These are phyloP conservation scores for Sinocyclocheilus maitianheensis DNA, from an alignment of 2,113 vertebrate genomes.

Conservation along the genomic window DNA sequence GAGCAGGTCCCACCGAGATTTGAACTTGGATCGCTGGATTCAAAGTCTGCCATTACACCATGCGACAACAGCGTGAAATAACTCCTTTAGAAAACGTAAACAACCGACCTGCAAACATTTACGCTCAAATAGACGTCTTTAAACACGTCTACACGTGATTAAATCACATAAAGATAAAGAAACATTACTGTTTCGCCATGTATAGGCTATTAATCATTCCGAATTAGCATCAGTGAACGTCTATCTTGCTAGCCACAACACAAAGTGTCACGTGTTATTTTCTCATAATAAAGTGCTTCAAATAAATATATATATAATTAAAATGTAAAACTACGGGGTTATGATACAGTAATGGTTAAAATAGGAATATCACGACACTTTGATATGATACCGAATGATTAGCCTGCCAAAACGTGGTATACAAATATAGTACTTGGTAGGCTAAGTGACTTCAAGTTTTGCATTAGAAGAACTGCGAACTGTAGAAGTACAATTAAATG, in stretches of 20 bases:
- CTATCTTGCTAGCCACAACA: background rate
- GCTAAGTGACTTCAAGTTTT: no score
- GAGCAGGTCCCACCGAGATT: slow-evolving; percentile 83
- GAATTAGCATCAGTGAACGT: background rate
- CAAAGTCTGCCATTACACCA: slow-evolving; percentile 87
- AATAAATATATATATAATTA: background rate
- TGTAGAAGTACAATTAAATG: no score
- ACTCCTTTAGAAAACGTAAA: background rate
- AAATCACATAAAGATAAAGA: background rate
- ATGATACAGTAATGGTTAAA: no score
- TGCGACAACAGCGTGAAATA: slow-evolving; percentile 50
- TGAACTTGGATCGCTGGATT: slow-evolving; percentile 88
- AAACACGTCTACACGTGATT: background rate
- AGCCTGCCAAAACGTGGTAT: no score
- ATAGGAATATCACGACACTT: no score
- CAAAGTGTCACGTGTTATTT: background rate
- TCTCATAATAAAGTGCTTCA: background rate
- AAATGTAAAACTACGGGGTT: background rate
- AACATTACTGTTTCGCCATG: background rate
- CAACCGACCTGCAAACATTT: background rate
- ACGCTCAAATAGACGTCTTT: background rate
- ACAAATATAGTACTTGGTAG: no score
- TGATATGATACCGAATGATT: no score
- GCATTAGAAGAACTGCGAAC: no score
- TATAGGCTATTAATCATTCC: background rate